Evolutionary conservation across 2,113 vertebrate genomes (phyloP).

Genomic region (Xiphophorus maculatus): DNA sequence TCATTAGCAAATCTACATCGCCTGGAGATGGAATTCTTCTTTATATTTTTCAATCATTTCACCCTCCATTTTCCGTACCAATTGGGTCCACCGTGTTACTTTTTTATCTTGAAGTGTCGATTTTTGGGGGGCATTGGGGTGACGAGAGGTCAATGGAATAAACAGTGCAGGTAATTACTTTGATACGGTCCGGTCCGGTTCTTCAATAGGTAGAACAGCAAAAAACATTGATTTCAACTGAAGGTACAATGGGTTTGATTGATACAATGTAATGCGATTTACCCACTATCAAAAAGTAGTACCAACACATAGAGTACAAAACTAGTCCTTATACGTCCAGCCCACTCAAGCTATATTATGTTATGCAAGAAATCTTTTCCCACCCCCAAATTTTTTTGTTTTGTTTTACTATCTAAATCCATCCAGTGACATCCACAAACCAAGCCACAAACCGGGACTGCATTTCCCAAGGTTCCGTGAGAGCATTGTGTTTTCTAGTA

Average conservation of each 20-base stretch:
- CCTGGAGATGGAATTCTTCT: slow-evolving; percentile 23
- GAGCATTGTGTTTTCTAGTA: slow-evolving; percentile 71
- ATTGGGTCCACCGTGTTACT: slow-evolving; percentile 27
- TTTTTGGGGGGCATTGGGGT: not conserved
- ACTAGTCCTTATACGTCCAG: slow-evolving; percentile 86
- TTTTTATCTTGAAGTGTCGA: slow-evolving; percentile 12
- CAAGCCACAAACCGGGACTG: slow-evolving; percentile 44
- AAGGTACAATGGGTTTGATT: slow-evolving; percentile 78
- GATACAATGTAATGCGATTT: slow-evolving; percentile 82
- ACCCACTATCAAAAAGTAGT: slow-evolving; percentile 84
- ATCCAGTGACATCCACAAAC: slow-evolving; percentile 46
- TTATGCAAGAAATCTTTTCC: slow-evolving; percentile 83
- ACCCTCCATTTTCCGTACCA: slow-evolving; percentile 24
- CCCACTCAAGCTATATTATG: slow-evolving; percentile 84
- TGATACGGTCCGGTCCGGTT: slow-evolving; percentile 71
- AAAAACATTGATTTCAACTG: slow-evolving; percentile 80
- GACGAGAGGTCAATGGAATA: slow-evolving; percentile 48
- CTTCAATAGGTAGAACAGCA: slow-evolving; percentile 77
- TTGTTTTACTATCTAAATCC: slow-evolving; percentile 24
- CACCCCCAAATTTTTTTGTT: slow-evolving; percentile 24
- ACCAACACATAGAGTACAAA: slow-evolving; percentile 88
- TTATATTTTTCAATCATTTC: not conserved
- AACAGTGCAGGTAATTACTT: slow-evolving; percentile 74
- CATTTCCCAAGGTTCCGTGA: slow-evolving; percentile 80
- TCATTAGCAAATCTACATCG: slow-evolving; percentile 45